A percentile compares a stretch with the other conserved stretches of the same genome.
These are phyloP conservation scores for Melitaea cinxia DNA, from an alignment of 1,140 invertebrate species.

Conservation along the genomic window DNA sequence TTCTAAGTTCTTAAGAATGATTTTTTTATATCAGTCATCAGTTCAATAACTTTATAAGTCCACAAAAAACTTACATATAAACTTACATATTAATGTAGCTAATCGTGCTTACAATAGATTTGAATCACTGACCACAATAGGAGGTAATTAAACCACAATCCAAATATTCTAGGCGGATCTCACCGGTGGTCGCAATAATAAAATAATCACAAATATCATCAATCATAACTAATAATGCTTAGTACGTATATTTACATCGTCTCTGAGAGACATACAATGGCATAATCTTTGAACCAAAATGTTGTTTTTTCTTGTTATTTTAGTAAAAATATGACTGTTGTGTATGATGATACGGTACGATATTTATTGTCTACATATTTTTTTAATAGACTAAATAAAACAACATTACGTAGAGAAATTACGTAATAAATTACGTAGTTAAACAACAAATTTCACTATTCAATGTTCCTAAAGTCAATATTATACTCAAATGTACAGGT, in stretches of 20 bases:
- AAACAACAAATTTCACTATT: too few relatives aligned
- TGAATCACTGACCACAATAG: constrained; percentile 71
- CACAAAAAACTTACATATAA: constrained; percentile 1
- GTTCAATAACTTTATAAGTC: constrained; percentile 13
- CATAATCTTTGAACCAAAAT: too few relatives aligned
- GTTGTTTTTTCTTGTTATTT: too few relatives aligned
- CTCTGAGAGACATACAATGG: constrained; percentile 37
- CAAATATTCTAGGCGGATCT: constrained; percentile 73
- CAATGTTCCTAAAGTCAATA: too few relatives aligned
- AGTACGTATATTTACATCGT: constrained; percentile 29
- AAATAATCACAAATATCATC: constrained; percentile 55
- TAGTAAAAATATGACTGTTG: too few relatives aligned
- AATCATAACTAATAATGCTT: constrained; percentile 27
- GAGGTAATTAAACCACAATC: constrained; percentile 77
- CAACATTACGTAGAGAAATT: too few relatives aligned
- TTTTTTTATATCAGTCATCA: not conserved
- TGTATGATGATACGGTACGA: too few relatives aligned
- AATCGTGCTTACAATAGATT: constrained; percentile 55
- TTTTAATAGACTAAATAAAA: too few relatives aligned
- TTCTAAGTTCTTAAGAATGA: too few relatives aligned
- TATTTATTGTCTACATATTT: too few relatives aligned
- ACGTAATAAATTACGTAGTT: too few relatives aligned
- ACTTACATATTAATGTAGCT: constrained; percentile 29
- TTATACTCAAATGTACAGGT: too few relatives aligned
- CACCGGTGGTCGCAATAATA: constrained; percentile 73